Percentiles rank a stretch among this genome's conserved stretches.
Evolutionary conservation across 2,888 invertebrate genomes (phyloP).

Genomic region (Ceraclea dissimilis): DNA sequence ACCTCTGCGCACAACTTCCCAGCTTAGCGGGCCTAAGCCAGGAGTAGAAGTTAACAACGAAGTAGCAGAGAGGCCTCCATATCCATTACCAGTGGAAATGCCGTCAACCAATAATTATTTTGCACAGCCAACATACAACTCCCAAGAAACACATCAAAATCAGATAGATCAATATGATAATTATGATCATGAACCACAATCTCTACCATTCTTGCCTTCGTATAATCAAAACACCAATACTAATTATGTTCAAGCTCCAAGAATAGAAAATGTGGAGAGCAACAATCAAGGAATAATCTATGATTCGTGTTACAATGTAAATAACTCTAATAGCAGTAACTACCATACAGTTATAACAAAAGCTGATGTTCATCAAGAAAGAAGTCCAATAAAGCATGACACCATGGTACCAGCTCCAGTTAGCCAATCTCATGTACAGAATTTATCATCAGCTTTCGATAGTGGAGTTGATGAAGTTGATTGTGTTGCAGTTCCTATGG

Average conservation of each 20-base stretch:
- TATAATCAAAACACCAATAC: slow-evolving; percentile 31
- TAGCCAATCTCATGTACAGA: slow-evolving; percentile 37
- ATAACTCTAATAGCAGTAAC: slow-evolving; percentile 34
- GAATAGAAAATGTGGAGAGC: slow-evolving; percentile 4
- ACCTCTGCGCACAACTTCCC: slow-evolving; percentile 79
- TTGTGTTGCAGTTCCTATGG: slow-evolving; percentile 42
- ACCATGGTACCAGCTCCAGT: slow-evolving; percentile 32
- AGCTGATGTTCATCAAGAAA: slow-evolving; percentile 80
- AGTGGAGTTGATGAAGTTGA: slow-evolving; percentile 59
- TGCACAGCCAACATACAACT: slow-evolving; percentile 38
- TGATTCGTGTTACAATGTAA: slow-evolving; percentile 28
- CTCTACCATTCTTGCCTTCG: slow-evolving; percentile 53
- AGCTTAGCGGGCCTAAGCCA: slow-evolving; percentile 65
- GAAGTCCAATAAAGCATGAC: slow-evolving; percentile 57
- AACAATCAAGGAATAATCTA: slow-evolving; percentile 17
- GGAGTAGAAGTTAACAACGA: slow-evolving; percentile 47
- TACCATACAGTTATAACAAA: slow-evolving; percentile 70
- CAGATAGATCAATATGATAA: slow-evolving; percentile 24
- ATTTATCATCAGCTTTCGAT: slow-evolving; percentile 40
- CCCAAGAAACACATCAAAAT: slow-evolving; percentile 30
- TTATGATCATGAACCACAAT: slow-evolving; percentile 47
- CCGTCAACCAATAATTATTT: slow-evolving; percentile 43
- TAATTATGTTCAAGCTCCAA: slow-evolving; percentile 15
- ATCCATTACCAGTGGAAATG: slow-evolving; percentile 37
- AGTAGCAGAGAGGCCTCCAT: slow-evolving; percentile 41